Evolutionary conservation across 2,113 vertebrate genomes (phyloP), one percentile per base, ranked within the genome.

Genomic region (Gambusia affinis): DNA sequence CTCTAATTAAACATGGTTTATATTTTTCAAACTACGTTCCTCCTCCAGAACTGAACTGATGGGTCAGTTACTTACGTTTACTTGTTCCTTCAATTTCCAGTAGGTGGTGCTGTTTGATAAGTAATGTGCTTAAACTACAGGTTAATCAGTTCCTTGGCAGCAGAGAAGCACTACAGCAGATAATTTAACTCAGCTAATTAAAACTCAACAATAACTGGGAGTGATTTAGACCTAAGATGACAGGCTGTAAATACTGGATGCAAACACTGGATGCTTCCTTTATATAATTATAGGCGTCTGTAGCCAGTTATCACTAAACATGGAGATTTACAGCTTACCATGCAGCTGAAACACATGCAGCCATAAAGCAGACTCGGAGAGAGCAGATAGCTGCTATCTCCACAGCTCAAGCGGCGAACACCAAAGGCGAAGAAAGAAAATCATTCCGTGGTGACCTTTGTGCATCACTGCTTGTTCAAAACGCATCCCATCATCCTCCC

Each of bases 81-180:
- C 12, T 6, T 0, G 35, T 76, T 24, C 39, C 24, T 24, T 57
- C 8, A 1, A n/a, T 3, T 0, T 72, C 90, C 93, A 89, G 82
- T 70, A 92, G 93, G 82, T 82, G 89, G 90, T 54, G 82, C 75
- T 75, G 73, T 64, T 69, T 76, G 81, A 88, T 75, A 86, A 83
- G 60, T 2, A 33, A 87, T 87, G 68, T 75, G 14, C 63, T 60
- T n/a, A 68, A 19, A 31, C 1, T 4, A 4, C 33, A 29, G 22
- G 61, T 15, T 7, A 51, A 33, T 28, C 7, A 12, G 24, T 57
- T 60, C 2, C 60, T 63, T 51, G 37, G 51, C 19, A 67, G n/a
- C 31, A 17, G 42, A 15, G 11, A n/a, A 10, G 8, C 22, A n/a
- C 17, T 11, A 57, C 22, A 57, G 8, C 1, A 57, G 57, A 69